Evolutionary conservation across 2,888 invertebrate genomes (phyloP), one percentile per base, ranked within the genome.

Genomic region (Tiphia femorata): DNA sequence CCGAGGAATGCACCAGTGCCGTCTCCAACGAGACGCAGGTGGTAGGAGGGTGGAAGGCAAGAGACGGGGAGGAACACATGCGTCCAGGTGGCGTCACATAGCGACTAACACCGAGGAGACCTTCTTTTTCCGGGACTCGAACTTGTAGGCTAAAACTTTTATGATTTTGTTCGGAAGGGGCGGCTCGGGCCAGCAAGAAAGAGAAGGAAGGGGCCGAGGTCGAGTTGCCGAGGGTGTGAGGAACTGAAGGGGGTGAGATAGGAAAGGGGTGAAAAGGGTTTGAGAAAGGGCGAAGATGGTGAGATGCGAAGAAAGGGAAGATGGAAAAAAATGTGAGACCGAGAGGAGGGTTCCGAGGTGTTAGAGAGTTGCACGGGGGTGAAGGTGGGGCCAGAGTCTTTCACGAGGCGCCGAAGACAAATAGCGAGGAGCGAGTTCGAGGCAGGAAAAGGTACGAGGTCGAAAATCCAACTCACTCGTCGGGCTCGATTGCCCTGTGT

Each of bases 91-190:
- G 41, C 48, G 58, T 68, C 59, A 57, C 56, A 56, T 43, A 40
- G 60, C 42, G 51, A 49, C 58, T 56, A 68, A 68, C 69, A 65
- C 61, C 52, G 65, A 63, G 63, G 63, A 67, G 57, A 29, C 29
- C 29, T 10, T 29, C 33, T 33, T 3, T 33, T 33, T n/a, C 14
- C 17, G 27, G 50, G 27, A 43, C 51, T 56, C 52, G 51, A 54
- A 65, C 61, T 72, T 62, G 65, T 65, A 70, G 66, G 59, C 64
- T 67, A 65, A 76, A 75, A 76, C 67, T 76, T 76, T 76, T 75
- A 74, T 73, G 73, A 75, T 75, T 75, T 72, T 72, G 60, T 68
- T 73, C 67, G 66, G n/a, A n/a, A n/a, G n/a, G 58, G 64, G 62
- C 46, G 43, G 61, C 7, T 42, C 56, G 23, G 47, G 40, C 38